Percentiles rank a stretch among this genome's conserved stretches.
phyloP scores from a whole-genome alignment of 2,113 vertebrate genomes.

The Trogon melanurus region DNA sequence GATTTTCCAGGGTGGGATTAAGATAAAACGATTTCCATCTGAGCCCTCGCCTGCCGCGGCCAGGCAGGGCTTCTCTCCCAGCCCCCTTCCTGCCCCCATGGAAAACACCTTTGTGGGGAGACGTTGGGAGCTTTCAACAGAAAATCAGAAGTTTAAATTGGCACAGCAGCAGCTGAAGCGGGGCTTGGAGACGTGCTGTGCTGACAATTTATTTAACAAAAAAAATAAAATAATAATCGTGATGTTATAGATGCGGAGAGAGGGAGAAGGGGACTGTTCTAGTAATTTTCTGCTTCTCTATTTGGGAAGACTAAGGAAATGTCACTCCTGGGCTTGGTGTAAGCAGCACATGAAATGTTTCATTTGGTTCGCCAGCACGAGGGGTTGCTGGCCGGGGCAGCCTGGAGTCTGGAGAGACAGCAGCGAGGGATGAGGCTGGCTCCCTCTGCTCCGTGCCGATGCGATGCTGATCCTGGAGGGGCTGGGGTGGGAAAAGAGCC shows the following conservation, averaged over 20 bases:
- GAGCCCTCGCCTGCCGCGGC: background rate
- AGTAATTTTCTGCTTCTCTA: rapidly evolving
- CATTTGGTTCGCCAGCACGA: background rate
- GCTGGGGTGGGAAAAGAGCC: background rate
- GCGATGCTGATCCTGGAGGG: too few relatives aligned
- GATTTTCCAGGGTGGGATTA: background rate
- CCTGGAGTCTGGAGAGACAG: background rate
- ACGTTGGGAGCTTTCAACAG: background rate
- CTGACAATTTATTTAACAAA: background rate
- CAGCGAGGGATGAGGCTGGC: background rate
- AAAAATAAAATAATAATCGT: background rate
- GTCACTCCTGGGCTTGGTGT: rapidly evolving
- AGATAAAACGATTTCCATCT: background rate
- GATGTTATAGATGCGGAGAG: background rate
- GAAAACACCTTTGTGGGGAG: background rate
- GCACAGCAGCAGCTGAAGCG: background rate
- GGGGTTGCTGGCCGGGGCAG: background rate
- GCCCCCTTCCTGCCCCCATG: background rate
- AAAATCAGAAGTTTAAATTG: background rate
- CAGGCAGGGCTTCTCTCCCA: background rate
- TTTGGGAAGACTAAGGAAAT: background rate
- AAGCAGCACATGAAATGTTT: background rate
- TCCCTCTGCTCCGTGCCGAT: rapidly evolving
- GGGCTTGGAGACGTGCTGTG: background rate
- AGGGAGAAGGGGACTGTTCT: background rate